A percentile compares a stretch with the other conserved stretches of the same genome.
Evolutionary conservation across 2,888 invertebrate species (phyloP).

Genomic region (Teinopalpus imperialis): DNA sequence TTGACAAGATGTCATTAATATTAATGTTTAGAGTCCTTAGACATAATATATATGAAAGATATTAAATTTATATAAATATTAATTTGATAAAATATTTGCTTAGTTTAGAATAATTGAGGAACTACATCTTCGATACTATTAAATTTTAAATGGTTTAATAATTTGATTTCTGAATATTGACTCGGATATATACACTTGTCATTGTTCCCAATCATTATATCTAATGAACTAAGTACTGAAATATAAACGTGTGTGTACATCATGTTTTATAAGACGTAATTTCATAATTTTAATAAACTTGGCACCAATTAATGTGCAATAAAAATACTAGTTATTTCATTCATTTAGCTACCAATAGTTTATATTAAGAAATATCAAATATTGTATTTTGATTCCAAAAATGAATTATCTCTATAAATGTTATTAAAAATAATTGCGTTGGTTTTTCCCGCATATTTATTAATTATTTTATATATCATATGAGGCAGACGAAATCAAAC

Average conservation of each 20-base stretch:
- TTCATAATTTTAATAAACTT: conserved; percentile 41
- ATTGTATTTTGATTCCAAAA: conserved; percentile 30
- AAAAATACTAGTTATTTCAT: too few species aligned
- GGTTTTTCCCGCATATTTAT: too few species aligned
- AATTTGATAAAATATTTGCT: conserved; percentile 6
- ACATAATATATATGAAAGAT: conserved; percentile 11
- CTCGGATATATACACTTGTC: too few species aligned
- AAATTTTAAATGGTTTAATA: background rate
- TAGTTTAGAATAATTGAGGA: conserved; percentile 7
- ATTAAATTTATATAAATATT: conserved; percentile 9
- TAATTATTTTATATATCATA: background rate
- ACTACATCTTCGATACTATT: background rate
- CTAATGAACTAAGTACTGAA: conserved; percentile 10
- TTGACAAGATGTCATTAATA: conserved; percentile 34
- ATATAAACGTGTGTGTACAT: background rate
- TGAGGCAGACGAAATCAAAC: background rate
- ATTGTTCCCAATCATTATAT: conserved; percentile 67
- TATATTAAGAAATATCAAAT: too few species aligned
- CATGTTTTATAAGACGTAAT: too few species aligned
- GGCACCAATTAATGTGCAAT: conserved; percentile 53
- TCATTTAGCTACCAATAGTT: too few species aligned
- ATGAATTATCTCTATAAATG: conserved; percentile 28
- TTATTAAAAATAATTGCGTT: background rate
- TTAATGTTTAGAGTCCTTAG: conserved; percentile 19
- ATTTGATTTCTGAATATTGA: conserved; percentile 13